Conservation (phyloP, 2,113 vertebrate species). For the Rhodinocichla rosea region DNA sequence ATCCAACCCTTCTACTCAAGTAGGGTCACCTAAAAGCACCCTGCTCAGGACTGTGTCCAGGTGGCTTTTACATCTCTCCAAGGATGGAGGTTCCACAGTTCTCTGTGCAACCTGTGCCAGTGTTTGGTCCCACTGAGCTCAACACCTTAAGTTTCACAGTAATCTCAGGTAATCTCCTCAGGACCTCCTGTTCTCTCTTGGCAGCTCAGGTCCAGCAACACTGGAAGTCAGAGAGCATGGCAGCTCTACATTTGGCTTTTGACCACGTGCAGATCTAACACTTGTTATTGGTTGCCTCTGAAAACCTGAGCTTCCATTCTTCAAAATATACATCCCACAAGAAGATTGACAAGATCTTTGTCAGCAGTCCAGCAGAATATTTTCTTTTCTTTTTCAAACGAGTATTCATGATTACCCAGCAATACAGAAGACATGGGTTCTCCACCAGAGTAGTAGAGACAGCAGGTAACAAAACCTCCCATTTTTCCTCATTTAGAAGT, state of each 20-base stretch:
- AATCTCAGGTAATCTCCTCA: background rate
- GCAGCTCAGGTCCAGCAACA: background rate
- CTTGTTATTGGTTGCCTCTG: background rate
- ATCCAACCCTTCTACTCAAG: background rate
- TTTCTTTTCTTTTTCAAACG: background rate
- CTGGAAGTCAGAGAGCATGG: background rate
- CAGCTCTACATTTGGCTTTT: background rate
- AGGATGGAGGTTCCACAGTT: background rate
- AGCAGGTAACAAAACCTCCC: background rate
- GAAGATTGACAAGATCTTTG: background rate
- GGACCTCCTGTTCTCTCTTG: background rate
- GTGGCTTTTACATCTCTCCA: background rate
- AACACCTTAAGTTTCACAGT: background rate
- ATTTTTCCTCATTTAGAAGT: background rate
- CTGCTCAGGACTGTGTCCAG: background rate
- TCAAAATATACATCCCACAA: accelerated
- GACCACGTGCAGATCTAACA: background rate
- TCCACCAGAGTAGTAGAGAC: background rate
- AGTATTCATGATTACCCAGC: background rate
- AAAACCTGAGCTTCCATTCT: background rate
- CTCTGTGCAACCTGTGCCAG: background rate
- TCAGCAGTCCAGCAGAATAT: background rate
- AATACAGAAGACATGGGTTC: background rate
- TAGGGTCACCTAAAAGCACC: background rate
- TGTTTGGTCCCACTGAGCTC: background rate